These are phyloP conservation scores for Styela plicata DNA, from an alignment of 23 tunicate genomes.

Conservation along the genomic window DNA sequence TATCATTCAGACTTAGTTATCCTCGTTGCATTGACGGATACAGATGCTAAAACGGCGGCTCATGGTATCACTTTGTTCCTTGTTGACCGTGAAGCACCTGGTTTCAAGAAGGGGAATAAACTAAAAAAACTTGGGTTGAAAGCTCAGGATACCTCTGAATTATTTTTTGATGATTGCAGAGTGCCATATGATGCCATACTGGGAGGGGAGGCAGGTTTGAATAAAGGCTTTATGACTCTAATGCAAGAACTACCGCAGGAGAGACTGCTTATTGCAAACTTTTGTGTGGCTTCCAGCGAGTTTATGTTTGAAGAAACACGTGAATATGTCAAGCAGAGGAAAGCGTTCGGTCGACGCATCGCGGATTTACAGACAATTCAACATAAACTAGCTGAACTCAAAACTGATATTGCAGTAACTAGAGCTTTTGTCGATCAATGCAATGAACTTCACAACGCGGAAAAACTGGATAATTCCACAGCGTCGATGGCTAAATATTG, in stretches of 20 bases:
- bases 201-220: constrained; percentile 91
- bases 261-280: constrained; percentile 73
- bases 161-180: constrained; percentile 92
- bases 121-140: constrained; percentile 91
- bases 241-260: constrained; percentile 98
- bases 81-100: constrained; percentile 79
- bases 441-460: constrained; percentile 70
- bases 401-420: constrained; percentile 85
- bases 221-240: constrained; percentile 75
- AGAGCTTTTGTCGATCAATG: constrained; percentile 82
- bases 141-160: constrained; percentile 96
- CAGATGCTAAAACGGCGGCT: constrained; percentile 86
- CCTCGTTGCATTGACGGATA: constrained; percentile 88
- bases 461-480: constrained; percentile 72
- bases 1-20: constrained; percentile 86
- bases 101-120: constrained; percentile 83
- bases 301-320: constrained; percentile 90
- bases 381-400: constrained; percentile 92
- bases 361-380: constrained; percentile 92
- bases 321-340: constrained; percentile 95
- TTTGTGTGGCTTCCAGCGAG: constrained; percentile 80
- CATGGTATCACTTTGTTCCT: constrained; percentile 90
- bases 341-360: constrained; percentile 92
- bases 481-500: constrained; percentile 99
- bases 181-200: constrained; percentile 78